Conservation (phyloP, 2,888 invertebrate genomes). For the Orgyia antiqua region DNA sequence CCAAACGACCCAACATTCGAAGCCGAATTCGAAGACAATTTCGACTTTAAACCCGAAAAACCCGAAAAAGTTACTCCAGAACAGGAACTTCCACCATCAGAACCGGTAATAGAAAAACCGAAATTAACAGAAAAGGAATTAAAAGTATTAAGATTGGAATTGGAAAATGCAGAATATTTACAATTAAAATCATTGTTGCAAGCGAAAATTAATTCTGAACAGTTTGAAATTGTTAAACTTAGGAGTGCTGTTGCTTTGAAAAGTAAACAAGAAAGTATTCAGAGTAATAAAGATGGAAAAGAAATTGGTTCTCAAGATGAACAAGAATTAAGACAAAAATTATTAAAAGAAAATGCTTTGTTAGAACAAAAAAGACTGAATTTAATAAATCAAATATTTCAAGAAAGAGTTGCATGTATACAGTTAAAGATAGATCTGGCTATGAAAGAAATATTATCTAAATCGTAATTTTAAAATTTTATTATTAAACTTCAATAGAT, state of each 20-base stretch:
- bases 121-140: slow-evolving; percentile 78
- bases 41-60: slow-evolving; percentile 43
- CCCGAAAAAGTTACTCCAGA: slow-evolving; percentile 35
- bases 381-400: slow-evolving; percentile 83
- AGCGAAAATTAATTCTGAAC: slow-evolving; percentile 84
- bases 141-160: slow-evolving; percentile 77
- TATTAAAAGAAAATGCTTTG: slow-evolving; percentile 80
- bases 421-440: slow-evolving; percentile 84
- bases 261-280: slow-evolving; percentile 58
- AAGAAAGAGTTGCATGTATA: slow-evolving; percentile 84
- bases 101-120: slow-evolving; percentile 55
- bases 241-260: slow-evolving; percentile 74
- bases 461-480: slow-evolving; percentile 36
- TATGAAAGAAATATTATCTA: slow-evolving; percentile 75
- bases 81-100: slow-evolving; percentile 34
- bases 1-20: slow-evolving; percentile 51
- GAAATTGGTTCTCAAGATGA: slow-evolving; percentile 57
- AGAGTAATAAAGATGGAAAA: slow-evolving; percentile 49
- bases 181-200: slow-evolving; percentile 83
- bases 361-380: slow-evolving; percentile 83
- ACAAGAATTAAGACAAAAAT: slow-evolving; percentile 56
- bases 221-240: slow-evolving; percentile 83
- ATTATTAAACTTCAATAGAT: no score
- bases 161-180: slow-evolving; percentile 82
- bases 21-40: slow-evolving; percentile 53